A percentile compares a stretch with the other conserved stretches of the same genome.
phyloP scores from a whole-genome alignment of 1,140 invertebrate genomes.

The Ruditapes philippinarum region DNA sequence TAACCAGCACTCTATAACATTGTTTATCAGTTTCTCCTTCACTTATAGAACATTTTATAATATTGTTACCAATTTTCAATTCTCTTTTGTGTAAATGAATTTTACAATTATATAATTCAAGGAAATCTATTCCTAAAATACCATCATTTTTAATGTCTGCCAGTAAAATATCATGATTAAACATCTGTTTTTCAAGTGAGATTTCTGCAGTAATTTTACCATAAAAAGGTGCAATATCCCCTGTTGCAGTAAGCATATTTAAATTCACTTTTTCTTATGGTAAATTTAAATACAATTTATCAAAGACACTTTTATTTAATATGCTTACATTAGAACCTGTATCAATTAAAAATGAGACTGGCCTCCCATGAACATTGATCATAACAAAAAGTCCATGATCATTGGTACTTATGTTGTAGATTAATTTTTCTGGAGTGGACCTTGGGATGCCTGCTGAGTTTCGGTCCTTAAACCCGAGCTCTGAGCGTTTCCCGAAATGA shows the following conservation, averaged over 20 bases:
- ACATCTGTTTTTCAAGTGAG: neutral
- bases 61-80: neutral
- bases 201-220: conserved; percentile 25
- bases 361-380: neutral
- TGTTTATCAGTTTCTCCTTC: neutral
- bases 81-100: neutral
- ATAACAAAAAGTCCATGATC: neutral
- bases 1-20: neutral
- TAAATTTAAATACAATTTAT: conserved; percentile 11
- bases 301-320: too few species aligned
- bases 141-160: conserved; percentile 42
- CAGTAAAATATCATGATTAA: conserved; percentile 29
- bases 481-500: neutral
- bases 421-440: neutral
- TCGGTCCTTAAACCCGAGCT: conserved; percentile 5
- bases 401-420: neutral
- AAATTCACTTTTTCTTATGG: conserved; percentile 19
- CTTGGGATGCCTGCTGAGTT: neutral
- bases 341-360: conserved; percentile 44
- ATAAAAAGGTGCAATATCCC: conserved; percentile 55
- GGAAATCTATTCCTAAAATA: conserved; percentile 59
- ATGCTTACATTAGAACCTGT: conserved; percentile 22
- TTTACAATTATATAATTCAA: neutral
- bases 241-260: conserved; percentile 65
- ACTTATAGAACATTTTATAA: neutral